Evolutionary conservation across 1,140 invertebrate genomes (phyloP), one percentile per base, ranked within the genome.

Genomic region (Drosophila melanica): DNA sequence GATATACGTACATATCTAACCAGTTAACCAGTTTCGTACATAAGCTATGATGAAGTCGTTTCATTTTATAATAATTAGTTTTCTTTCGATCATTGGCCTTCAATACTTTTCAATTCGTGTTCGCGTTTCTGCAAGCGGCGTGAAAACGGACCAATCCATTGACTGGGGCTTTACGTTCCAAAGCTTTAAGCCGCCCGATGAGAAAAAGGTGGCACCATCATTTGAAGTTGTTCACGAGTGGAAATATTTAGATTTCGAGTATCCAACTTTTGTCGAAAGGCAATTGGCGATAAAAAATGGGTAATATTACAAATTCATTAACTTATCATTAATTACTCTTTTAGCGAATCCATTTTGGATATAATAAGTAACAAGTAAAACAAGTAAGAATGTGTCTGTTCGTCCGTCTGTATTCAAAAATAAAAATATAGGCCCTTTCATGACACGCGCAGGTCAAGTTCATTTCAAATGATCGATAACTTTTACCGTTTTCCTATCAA

Each of bases 171-270:
- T 64, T 33, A 11, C 27, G 48, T 48, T 64, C 39, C 45, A 59
- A 16, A 48, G 30, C 27, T 41, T 11, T 11, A 11, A 11, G 0
- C 4, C 2, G 54, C 51, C 45, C 42, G 20, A 11, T 20, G 35
- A n/a, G n/a, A 54, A 51, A 23, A 33, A 18, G n/a, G 18, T 9
- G 27, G 51, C 4, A 37, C n/a, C 27, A n/a, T 10, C n/a, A 23
- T 50, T 77, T 75, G 3, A 45, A n/a, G 54, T 79, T 5, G 37
- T 93, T 12, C 94, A 93, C 67, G 92, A 92, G 14, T 95, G 94
- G 94, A 93, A 93, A 45, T 92, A 91, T 6, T 80, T 95, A 3
- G 94, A 95, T 72, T 94, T 93, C 74, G 93, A 93, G 33, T 95
- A 93, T 81, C 92, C 93, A 30, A 93, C 90, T 3, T 91, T 91